Evolutionary conservation across 92 coral and sea anemone species (phyloP).

Genomic region (Meandrina meandrites): DNA sequence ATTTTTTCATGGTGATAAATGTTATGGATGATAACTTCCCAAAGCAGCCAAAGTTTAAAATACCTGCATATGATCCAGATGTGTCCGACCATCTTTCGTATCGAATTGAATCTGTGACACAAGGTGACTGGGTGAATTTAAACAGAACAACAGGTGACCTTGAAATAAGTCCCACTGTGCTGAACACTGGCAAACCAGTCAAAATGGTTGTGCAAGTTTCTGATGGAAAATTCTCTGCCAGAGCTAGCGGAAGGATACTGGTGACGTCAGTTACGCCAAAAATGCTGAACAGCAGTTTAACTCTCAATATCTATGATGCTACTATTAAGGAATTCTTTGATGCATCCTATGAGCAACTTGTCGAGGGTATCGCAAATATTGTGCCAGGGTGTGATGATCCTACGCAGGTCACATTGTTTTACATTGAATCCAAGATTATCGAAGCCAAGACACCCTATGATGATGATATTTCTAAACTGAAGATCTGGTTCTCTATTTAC

Average conservation of each 20-base stretch:
- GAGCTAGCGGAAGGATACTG: constrained; percentile 73
- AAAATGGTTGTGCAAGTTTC: constrained; percentile 65
- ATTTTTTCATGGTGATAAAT: constrained; percentile 86
- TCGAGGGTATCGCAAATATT: constrained; percentile 49
- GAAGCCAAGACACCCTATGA: constrained; percentile 45
- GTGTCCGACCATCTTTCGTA: constrained; percentile 69
- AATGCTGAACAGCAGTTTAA: constrained; percentile 76
- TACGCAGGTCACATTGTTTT: constrained; percentile 79
- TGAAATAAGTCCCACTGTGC: constrained; percentile 73
- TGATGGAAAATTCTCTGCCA: constrained; percentile 65
- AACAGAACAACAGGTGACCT: constrained; percentile 78
- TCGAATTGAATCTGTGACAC: constrained; percentile 47
- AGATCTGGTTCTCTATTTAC: constrained; percentile 82
- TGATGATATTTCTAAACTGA: constrained; percentile 65
- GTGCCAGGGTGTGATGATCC: constrained; percentile 54
- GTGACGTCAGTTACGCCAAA: constrained; percentile 80
- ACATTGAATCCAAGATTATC: constrained; percentile 62
- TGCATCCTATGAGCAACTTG: constrained; percentile 64
- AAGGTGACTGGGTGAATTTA: constrained; percentile 70
- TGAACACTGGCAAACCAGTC: constrained; percentile 66
- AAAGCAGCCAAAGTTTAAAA: constrained; percentile 62
- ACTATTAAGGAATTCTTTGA: constrained; percentile 71
- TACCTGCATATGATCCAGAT: constrained; percentile 97
- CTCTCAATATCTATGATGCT: constrained; percentile 71
- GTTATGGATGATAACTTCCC: constrained; percentile 74